Base-by-base conservation (phyloP, 2,797 vertebrate species). In the Hydrocynus forskahlii region DNA sequence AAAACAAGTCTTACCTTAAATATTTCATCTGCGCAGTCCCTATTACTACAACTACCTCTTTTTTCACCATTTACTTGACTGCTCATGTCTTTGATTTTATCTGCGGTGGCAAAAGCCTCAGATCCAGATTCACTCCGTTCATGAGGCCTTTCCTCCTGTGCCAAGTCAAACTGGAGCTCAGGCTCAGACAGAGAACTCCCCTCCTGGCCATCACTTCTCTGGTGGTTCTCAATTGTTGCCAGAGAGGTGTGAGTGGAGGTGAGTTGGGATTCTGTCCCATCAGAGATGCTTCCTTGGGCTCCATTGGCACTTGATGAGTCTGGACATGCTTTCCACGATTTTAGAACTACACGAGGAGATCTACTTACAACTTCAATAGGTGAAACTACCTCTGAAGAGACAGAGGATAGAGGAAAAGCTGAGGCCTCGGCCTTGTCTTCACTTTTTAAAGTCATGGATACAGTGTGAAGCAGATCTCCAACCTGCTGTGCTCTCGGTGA, bases 71-170 rank as follows among this genome's bases (percentile, higher is more conserved):
- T 89, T 85, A 88, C 90, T 90, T 91, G 92, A 86, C 86, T 81
- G 75, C 74, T 88, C 59, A 80, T 84, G 84, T 90, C 88, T 86
- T 90, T 88, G 81, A 81, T 86, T 78, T 87, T 88, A 80, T 76
- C 82, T 73, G 86, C 84, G 84, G 87, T 89, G 84, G 89, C 83
- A 73, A 82, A 87, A 87, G 92, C 88, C 73, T 82, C 90, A 92
- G 92, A 94, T 92, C 93, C 90, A 84, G 86, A 85, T 78, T 92
- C 86, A 90, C 92, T 93, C 92, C 90, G 91, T 89, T 89, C 87
- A 78, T 86, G 88, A 83, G 86, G 85, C 40, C 84, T 88, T 91
- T 88, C 88, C 87, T 89, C 89, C 63, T 69, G 81, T 81, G 83
- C 86, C 55, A 86, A 73, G 57, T 86, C 90, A 82, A 85, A 83